A percentile compares a stretch with the other conserved stretches of the same genome.
Conservation (phyloP, 2,888 invertebrate genomes). For the Drosophila quasianomalipes region DNA sequence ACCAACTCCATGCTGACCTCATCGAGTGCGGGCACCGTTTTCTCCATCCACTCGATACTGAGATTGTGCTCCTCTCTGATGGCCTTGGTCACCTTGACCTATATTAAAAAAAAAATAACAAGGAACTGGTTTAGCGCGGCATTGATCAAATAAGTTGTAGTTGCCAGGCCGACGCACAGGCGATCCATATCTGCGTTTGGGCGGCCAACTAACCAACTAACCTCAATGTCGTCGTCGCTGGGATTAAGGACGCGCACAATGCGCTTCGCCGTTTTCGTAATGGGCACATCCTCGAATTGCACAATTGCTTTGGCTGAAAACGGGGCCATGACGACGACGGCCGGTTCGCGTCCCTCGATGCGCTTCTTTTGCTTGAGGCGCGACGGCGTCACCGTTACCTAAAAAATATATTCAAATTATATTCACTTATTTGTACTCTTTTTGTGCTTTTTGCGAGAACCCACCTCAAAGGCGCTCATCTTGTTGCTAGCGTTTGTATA, state of each 20-base stretch:
- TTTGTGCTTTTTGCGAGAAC: slow-evolving; percentile 11
- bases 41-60: slow-evolving; percentile 87
- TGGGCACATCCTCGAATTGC: slow-evolving; percentile 89
- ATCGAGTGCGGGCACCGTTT: slow-evolving; percentile 87
- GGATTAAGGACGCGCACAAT: slow-evolving; percentile 88
- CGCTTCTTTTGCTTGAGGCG: slow-evolving; percentile 80
- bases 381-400: slow-evolving; percentile 85
- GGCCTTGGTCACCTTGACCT: slow-evolving; percentile 87
- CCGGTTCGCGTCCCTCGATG: slow-evolving; percentile 84
- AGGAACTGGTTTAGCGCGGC: slow-evolving; percentile 11
- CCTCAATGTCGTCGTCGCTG: slow-evolving; percentile 85
- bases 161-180: slow-evolving; percentile 51
- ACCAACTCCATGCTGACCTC: slow-evolving; percentile 87
- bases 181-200: slow-evolving; percentile 37
- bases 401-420: slow-evolving; percentile 5
- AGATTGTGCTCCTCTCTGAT: slow-evolving; percentile 88
- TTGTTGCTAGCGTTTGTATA: slow-evolving; percentile 2
- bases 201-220: slow-evolving; percentile 68
- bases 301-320: slow-evolving; percentile 89
- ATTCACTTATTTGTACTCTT: not conserved
- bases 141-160: slow-evolving; percentile 70
- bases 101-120: slow-evolving; percentile 61
- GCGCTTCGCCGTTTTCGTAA: slow-evolving; percentile 87
- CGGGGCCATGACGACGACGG: slow-evolving; percentile 87
- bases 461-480: slow-evolving; percentile 85